These are phyloP conservation scores for Micrasema minimum DNA, from an alignment of 1,140 invertebrate genomes.

Conservation along the genomic window DNA sequence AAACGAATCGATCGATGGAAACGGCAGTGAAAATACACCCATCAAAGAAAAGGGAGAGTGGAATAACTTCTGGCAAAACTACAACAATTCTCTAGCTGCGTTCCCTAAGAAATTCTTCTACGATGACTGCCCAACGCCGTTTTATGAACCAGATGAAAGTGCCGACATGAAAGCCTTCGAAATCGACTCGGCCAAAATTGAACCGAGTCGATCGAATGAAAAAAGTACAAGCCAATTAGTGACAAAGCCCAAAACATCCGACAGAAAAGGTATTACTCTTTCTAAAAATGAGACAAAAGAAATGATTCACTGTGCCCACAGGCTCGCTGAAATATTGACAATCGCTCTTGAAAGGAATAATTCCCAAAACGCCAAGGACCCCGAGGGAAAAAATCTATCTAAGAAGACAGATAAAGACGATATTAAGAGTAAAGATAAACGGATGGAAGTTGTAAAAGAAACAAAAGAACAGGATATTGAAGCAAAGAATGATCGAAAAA, in stretches of 20 bases:
- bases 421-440: slow-evolving; percentile 13
- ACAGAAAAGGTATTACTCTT: slow-evolving; percentile 11
- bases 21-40: slow-evolving; percentile 35
- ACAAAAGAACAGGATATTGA: slow-evolving; percentile 1
- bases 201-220: neutral
- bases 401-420: neutral
- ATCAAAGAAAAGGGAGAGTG: slow-evolving; percentile 46
- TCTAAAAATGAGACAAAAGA: slow-evolving; percentile 47
- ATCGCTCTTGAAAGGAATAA: slow-evolving; percentile 42
- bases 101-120: slow-evolving; percentile 50
- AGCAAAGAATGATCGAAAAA: slow-evolving; percentile 2
- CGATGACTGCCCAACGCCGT: slow-evolving; percentile 52
- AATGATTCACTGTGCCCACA: slow-evolving; percentile 51
- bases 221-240: neutral
- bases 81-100: slow-evolving; percentile 46
- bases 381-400: neutral
- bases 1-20: slow-evolving; percentile 22
- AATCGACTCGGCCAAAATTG: slow-evolving; percentile 14
- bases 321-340: slow-evolving; percentile 50
- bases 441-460: neutral
- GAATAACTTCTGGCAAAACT: slow-evolving; percentile 51
- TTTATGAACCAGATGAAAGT: slow-evolving; percentile 34
- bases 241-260: neutral
- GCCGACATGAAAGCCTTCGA: slow-evolving; percentile 21
- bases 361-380: neutral